Percentiles rank a stretch among this genome's conserved stretches.
phyloP scores from a whole-genome alignment of 2,113 vertebrate species.

The Formicarius rufipectus region DNA sequence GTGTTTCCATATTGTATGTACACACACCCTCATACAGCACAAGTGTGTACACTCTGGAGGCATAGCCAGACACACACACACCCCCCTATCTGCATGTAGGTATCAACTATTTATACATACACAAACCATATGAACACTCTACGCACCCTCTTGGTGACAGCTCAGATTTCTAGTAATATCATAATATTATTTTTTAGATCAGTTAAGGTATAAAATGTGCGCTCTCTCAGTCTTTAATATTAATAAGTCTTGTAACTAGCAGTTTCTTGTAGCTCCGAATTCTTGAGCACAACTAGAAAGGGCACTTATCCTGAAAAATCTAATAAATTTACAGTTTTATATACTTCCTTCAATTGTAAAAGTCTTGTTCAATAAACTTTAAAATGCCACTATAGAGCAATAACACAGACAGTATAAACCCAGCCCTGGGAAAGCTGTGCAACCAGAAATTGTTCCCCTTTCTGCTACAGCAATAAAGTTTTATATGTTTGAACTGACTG shows the following conservation, averaged over 20 bases:
- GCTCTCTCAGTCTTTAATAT: slow-evolving; percentile 78
- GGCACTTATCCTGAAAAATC: slow-evolving; percentile 89
- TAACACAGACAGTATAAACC: slow-evolving; percentile 94
- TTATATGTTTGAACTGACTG: slow-evolving; percentile 97
- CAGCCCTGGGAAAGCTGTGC: slow-evolving; percentile 88
- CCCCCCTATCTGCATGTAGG: neutral
- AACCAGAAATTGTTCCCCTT: slow-evolving; percentile 87
- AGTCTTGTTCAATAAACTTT: slow-evolving; percentile 99
- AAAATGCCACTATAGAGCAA: slow-evolving; percentile 96
- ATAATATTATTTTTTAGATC: slow-evolving; percentile 78
- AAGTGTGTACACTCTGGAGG: fast-evolving
- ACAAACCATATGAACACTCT: slow-evolving; percentile 5
- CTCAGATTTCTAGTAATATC: slow-evolving; percentile 65
- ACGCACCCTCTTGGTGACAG: slow-evolving; percentile 11
- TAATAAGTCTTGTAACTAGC: slow-evolving; percentile 85
- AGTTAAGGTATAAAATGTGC: slow-evolving; percentile 75
- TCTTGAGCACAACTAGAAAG: slow-evolving; percentile 85
- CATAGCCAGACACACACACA: neutral
- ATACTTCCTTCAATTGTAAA: slow-evolving; percentile 95
- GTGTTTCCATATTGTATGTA: neutral
- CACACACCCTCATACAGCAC: neutral
- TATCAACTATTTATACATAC: slow-evolving; percentile 15
- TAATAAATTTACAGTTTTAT: slow-evolving; percentile 97
- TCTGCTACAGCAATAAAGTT: slow-evolving; percentile 98
- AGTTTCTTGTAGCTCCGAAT: slow-evolving; percentile 76